phyloP scores from a whole-genome alignment of 92 coral and sea anemone species.

The Umimayanthus kanabou region DNA sequence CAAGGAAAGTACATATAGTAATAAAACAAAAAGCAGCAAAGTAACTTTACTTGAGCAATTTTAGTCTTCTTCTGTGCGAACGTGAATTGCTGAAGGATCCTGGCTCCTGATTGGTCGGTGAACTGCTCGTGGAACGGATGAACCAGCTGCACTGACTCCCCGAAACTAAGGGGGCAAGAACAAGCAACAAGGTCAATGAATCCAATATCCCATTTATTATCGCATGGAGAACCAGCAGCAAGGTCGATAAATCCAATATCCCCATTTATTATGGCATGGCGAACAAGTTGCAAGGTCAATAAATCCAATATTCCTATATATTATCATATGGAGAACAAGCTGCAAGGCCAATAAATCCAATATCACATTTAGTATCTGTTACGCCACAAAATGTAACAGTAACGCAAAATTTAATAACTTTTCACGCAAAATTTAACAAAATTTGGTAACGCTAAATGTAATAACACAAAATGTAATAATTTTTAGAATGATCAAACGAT shows the following conservation, averaged over 20 bases:
- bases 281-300: not conserved
- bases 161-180: conserved; percentile 66
- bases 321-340: not conserved
- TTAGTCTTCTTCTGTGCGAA: conserved; percentile 96
- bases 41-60: conserved; percentile 78
- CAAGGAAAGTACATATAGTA: too few relatives aligned
- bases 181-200: not conserved
- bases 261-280: not conserved
- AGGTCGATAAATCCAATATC: too few relatives aligned
- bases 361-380: too few relatives aligned
- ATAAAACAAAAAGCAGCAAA: not conserved
- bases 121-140: conserved; percentile 97
- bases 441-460: too few relatives aligned
- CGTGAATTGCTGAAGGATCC: conserved; percentile 86
- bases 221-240: not conserved
- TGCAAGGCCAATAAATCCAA: too few relatives aligned
- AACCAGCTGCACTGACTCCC: conserved; percentile 87
- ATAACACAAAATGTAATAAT: too few relatives aligned
- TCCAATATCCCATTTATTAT: not conserved
- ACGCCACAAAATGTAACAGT: too few relatives aligned
- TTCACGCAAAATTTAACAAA: too few relatives aligned
- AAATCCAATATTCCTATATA: too few relatives aligned
- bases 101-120: conserved; percentile 94
- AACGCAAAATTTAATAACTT: too few relatives aligned
- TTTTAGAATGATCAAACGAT: too few relatives aligned